Evolutionary conservation across 2,113 vertebrate genomes (phyloP).

Genomic region (Shinisaurus crocodilurus): DNA sequence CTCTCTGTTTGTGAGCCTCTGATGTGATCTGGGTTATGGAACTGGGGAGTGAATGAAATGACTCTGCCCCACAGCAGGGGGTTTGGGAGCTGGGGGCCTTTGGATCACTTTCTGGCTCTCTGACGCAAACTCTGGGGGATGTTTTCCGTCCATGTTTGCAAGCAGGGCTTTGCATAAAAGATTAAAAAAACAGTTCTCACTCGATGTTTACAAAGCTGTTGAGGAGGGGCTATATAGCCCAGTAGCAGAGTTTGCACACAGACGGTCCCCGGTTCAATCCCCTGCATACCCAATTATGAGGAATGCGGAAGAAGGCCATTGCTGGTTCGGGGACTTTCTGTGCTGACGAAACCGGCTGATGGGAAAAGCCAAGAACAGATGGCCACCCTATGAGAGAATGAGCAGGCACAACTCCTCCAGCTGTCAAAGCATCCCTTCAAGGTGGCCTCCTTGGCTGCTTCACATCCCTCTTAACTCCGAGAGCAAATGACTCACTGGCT

Average conservation of each 20-base stretch:
- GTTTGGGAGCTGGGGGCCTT: not conserved
- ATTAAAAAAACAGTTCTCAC: not conserved
- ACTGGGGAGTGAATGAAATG: fast-evolving
- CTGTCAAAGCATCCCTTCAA: not conserved
- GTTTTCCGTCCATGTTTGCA: not conserved
- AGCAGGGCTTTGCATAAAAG: not conserved
- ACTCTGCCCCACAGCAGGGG: fast-evolving
- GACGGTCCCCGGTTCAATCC: too few relatives aligned
- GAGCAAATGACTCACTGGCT: not conserved
- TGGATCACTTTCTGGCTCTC: not conserved
- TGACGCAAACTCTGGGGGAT: not conserved
- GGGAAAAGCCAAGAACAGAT: slow-evolving; percentile 28
- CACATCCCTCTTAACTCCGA: fast-evolving
- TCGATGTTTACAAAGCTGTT: not conserved
- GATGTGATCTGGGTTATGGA: not conserved
- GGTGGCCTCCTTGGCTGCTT: not conserved
- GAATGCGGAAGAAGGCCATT: not conserved
- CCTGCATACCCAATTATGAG: not conserved
- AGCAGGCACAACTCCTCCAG: slow-evolving; percentile 28
- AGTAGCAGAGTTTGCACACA: not conserved
- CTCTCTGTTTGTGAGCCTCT: not conserved
- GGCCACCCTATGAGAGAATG: fast-evolving
- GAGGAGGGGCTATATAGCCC: not conserved
- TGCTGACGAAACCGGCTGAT: slow-evolving; percentile 10
- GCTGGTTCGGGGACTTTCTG: not conserved